phyloP scores from a whole-genome alignment of 2,113 vertebrate genomes.

The Eublepharis macularius region DNA sequence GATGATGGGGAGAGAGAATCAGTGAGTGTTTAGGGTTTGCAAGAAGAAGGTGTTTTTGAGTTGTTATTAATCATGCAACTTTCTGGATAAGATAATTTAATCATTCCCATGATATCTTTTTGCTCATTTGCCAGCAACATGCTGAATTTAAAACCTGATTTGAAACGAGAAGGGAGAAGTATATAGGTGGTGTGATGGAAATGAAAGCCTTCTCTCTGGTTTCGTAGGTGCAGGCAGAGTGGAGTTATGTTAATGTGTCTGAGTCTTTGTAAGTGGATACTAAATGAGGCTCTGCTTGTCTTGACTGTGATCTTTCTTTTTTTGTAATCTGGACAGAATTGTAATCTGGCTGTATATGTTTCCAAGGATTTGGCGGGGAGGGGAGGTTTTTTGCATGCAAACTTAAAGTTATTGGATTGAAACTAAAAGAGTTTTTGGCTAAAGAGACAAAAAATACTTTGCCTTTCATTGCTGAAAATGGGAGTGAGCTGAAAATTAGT shows the following conservation, averaged over 20 bases:
- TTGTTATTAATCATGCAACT: background rate
- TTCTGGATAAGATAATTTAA: background rate
- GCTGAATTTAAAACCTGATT: background rate
- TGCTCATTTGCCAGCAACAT: too few relatives aligned
- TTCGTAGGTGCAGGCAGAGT: background rate
- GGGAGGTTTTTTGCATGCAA: background rate
- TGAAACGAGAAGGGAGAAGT: background rate
- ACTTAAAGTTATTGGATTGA: background rate
- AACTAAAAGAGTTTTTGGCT: background rate
- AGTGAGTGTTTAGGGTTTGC: background rate
- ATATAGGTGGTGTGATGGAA: background rate
- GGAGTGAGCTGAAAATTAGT: background rate
- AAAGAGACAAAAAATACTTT: background rate
- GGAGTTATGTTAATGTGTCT: background rate
- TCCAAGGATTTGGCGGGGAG: background rate
- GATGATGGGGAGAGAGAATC: background rate
- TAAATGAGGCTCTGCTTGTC: background rate
- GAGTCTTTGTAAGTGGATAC: background rate
- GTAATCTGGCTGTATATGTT: background rate
- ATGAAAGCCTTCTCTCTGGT: background rate
- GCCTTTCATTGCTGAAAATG: background rate
- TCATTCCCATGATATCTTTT: accelerated
- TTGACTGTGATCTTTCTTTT: background rate
- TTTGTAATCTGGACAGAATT: background rate
- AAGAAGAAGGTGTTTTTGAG: too few relatives aligned